Percentiles rank a stretch among this genome's conserved stretches.
These are phyloP conservation scores for Australoheros facetus DNA, from an alignment of 2,797 vertebrate species.

Conservation along the genomic window DNA sequence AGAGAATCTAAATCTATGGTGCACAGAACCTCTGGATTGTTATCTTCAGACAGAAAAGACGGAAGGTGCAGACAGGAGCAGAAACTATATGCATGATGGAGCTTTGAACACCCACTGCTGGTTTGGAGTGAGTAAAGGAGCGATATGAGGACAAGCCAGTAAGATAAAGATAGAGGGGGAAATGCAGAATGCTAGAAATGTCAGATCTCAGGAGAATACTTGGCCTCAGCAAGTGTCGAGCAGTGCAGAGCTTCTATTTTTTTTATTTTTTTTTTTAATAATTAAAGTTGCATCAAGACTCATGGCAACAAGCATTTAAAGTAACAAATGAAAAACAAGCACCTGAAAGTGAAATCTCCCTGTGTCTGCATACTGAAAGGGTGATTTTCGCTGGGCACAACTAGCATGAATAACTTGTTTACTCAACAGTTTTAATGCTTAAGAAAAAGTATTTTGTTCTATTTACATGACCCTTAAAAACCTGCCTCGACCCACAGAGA, in stretches of 20 bases:
- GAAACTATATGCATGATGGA: slow-evolving; percentile 45
- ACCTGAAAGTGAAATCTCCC: slow-evolving; percentile 27
- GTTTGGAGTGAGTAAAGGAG: slow-evolving; percentile 34
- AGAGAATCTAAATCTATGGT: slow-evolving; percentile 16
- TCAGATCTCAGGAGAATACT: slow-evolving; percentile 45
- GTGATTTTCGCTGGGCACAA: background rate
- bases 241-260: slow-evolving; percentile 31
- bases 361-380: background rate
- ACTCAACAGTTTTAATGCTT: background rate
- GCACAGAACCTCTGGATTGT: slow-evolving; percentile 31
- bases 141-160: slow-evolving; percentile 36
- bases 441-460: slow-evolving; percentile 5
- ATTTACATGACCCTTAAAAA: slow-evolving; percentile 23
- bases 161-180: slow-evolving; percentile 34
- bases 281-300: slow-evolving; percentile 31
- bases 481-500: slow-evolving; percentile 40
- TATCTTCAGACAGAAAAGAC: slow-evolving; percentile 40
- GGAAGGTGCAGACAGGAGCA: slow-evolving; percentile 11
- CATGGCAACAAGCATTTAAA: background rate
- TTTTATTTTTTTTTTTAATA: slow-evolving; percentile 12
- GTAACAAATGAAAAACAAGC: slow-evolving; percentile 23
- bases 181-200: slow-evolving; percentile 53
- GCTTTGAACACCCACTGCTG: slow-evolving; percentile 51
- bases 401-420: background rate
- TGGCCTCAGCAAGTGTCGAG: slow-evolving; percentile 40